phyloP scores from a whole-genome alignment of 2,888 invertebrate genomes.

The Ametastegia equiseti region DNA sequence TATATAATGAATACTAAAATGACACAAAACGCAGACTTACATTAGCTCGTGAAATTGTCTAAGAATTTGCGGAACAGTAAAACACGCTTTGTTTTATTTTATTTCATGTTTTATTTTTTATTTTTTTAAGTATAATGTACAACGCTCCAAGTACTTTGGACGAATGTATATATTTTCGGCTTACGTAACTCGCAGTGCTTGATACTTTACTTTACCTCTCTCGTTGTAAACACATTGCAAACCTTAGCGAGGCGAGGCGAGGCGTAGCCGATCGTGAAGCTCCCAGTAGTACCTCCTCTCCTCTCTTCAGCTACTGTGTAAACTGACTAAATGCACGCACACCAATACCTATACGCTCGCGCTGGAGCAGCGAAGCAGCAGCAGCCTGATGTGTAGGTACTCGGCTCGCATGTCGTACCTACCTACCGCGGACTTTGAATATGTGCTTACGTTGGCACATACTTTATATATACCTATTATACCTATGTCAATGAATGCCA shows the following conservation, averaged over 20 bases:
- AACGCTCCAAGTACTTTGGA: neutral
- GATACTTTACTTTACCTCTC: neutral
- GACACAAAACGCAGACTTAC: too few relatives aligned
- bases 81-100: neutral
- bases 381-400: too few relatives aligned
- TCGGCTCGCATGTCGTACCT: too few relatives aligned
- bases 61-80: too few relatives aligned
- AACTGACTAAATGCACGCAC: constrained; percentile 5
- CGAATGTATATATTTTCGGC: neutral
- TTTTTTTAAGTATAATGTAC: too few relatives aligned
- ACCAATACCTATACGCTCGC: neutral
- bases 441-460: constrained; percentile 12
- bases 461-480: neutral
- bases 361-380: too few relatives aligned
- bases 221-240: neutral
- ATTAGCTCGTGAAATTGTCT: too few relatives aligned
- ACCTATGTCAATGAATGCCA: neutral
- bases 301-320: neutral
- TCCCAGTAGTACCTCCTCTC: neutral
- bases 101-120: neutral
- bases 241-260: neutral
- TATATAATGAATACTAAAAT: too few relatives aligned
- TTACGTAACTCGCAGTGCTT: neutral
- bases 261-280: neutral
- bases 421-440: constrained; percentile 18